Evolutionary conservation across 2,797 vertebrate genomes (phyloP), one percentile per base, ranked within the genome.

Genomic region (Pseudopleuronectes americanus): DNA sequence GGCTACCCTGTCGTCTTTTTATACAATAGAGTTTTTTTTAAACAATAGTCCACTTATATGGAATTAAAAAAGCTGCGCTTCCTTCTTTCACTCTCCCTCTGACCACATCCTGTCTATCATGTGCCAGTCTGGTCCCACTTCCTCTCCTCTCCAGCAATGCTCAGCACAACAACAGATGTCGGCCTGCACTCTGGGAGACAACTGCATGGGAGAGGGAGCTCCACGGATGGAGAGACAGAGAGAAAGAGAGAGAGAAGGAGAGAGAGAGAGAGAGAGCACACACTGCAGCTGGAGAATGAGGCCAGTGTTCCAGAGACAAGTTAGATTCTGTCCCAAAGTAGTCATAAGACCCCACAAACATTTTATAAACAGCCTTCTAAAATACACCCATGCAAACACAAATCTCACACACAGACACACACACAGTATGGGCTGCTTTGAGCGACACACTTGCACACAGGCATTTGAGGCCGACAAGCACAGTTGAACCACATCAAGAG

Each of bases 71-170:
- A 80, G 59, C 61, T 64, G 26, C 77, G 87, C 84, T 87, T 90
- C 85, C 74, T 85, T 55, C 68, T 89, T 87, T 90, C 71, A 82
- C 83, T 88, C 81, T 92, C 76, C 56, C 53, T 69, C 73, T 85
- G 66, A 90, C 91, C 92, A 93, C 90, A 92, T 95, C 92, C 92
- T 85, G 89, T 84, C 84, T 79, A 77, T 93, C 94, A 93, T 87
- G 88, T 75, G 93, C 77, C 79, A 81, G 92, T 94, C 94, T 95
- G 91, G 92, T 95, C 89, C 90, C 92, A 93, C 93, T 95, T 95
- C 94, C 94, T 92, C 91, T 81, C 71, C 81, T 71, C 88, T 89
- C 81, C 84, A 81, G 83, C 84, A 77, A 76, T 84, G 85, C 88
- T 90, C 87, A 87, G 87, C 84, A 85, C 84, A 83, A 63, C 78